Percentiles rank a stretch among this genome's conserved stretches.
Evolutionary conservation across 2,797 vertebrate genomes (phyloP).

Genomic region (Thunnus albacares): DNA sequence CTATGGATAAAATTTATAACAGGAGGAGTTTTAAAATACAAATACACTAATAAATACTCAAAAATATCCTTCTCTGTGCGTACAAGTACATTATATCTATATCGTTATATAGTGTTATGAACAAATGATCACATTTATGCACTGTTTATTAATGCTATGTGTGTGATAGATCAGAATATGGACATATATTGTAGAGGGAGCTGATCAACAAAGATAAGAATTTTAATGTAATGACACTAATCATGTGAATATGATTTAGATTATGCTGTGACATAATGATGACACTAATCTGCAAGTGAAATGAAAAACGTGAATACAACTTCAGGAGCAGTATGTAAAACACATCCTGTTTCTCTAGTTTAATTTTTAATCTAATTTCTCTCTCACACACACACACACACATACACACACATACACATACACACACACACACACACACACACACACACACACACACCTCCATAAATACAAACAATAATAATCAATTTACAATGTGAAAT

Average conservation of each 20-base stretch:
- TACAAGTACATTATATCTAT: too few relatives aligned
- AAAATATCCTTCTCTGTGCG: too few relatives aligned
- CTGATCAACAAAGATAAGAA: slow-evolving; percentile 20
- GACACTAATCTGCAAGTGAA: slow-evolving; percentile 51
- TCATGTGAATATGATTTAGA: slow-evolving; percentile 42
- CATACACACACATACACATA: neutral
- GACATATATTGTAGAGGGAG: neutral
- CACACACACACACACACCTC: neutral
- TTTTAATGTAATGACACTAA: slow-evolving; percentile 30
- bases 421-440: neutral
- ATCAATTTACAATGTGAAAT: neutral
- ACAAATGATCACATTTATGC: too few relatives aligned
- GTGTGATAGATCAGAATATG: neutral
- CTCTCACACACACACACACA: neutral
- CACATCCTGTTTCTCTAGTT: slow-evolving; percentile 8
- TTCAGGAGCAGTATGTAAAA: slow-evolving; percentile 41
- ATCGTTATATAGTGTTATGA: too few relatives aligned
- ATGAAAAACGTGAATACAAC: slow-evolving; percentile 47
- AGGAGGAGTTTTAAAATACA: too few relatives aligned
- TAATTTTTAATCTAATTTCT: neutral
- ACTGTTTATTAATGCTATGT: too few relatives aligned
- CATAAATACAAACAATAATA: slow-evolving; percentile 9
- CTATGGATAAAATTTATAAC: too few relatives aligned
- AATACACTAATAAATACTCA: too few relatives aligned
- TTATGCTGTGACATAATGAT: slow-evolving; percentile 24